These are phyloP conservation scores for Geopemphigus sp. DNA, from an alignment of 1,140 invertebrate genomes.

Conservation along the genomic window DNA sequence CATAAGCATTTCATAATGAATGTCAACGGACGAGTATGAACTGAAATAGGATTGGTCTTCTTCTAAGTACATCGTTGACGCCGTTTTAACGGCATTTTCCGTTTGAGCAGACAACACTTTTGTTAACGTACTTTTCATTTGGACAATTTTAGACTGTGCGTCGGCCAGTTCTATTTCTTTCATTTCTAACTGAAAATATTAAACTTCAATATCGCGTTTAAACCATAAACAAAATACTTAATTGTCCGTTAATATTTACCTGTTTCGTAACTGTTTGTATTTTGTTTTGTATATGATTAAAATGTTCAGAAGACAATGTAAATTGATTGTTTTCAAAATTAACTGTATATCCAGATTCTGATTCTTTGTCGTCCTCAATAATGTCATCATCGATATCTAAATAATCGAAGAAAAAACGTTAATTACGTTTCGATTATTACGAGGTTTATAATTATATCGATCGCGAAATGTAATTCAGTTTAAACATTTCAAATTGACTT, in stretches of 20 bases:
- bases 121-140: constrained; percentile 64
- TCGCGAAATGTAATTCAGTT: no score
- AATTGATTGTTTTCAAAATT: constrained; percentile 63
- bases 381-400: constrained; percentile 60
- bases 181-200: constrained; percentile 57
- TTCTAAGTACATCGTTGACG: constrained; percentile 55
- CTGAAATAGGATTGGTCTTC: constrained; percentile 78
- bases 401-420: constrained; percentile 53
- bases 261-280: constrained; percentile 59
- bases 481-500: no score
- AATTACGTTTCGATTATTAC: neutral
- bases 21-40: constrained; percentile 95
- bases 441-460: no score
- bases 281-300: constrained; percentile 63
- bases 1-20: constrained; percentile 93
- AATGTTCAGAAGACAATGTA: constrained; percentile 64
- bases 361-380: constrained; percentile 52
- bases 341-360: constrained; percentile 54
- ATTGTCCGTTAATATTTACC: constrained; percentile 50
- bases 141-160: constrained; percentile 64
- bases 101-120: constrained; percentile 55
- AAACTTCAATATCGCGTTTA: neutral
- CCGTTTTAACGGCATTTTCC: constrained; percentile 54
- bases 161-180: constrained; percentile 61
- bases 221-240: constrained; percentile 16